These are phyloP conservation scores for Campylomormyrus numenius DNA, from an alignment of 2,113 vertebrate species.

Conservation along the genomic window DNA sequence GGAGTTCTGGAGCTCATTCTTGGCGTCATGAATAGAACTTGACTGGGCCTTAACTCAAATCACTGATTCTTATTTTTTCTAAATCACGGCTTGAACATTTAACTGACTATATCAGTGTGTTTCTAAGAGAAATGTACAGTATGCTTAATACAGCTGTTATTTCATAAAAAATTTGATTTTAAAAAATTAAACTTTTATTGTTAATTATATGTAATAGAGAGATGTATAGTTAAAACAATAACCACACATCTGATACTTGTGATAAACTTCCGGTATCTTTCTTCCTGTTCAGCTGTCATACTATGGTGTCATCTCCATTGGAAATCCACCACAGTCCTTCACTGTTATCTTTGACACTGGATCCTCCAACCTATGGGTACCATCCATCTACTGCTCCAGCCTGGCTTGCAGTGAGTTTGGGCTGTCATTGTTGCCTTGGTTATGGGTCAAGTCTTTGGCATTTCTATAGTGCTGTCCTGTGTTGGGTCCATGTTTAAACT, in stretches of 20 bases:
- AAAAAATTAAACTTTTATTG: background rate
- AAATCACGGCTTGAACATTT: background rate
- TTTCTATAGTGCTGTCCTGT: background rate
- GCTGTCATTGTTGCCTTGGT: background rate
- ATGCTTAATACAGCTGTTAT: background rate
- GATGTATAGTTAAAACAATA: background rate
- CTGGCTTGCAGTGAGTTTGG: background rate
- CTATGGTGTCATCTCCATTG: fast-evolving
- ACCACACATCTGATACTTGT: background rate
- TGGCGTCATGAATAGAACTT: background rate
- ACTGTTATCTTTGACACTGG: background rate
- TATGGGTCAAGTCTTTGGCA: background rate
- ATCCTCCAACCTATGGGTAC: background rate
- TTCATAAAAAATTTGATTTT: background rate
- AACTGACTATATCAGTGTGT: background rate
- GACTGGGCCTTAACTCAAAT: background rate
- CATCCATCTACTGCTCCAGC: background rate
- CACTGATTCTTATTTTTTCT: background rate
- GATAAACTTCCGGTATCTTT: background rate
- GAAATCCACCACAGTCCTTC: background rate
- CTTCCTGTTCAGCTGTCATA: background rate
- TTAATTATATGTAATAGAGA: background rate
- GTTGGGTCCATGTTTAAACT: background rate
- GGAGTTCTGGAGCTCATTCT: background rate
- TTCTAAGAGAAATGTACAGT: background rate